Evolutionary conservation across 2,113 vertebrate species (phyloP), one percentile per base, ranked within the genome.

Genomic region (Ceuthmochares aereus): DNA sequence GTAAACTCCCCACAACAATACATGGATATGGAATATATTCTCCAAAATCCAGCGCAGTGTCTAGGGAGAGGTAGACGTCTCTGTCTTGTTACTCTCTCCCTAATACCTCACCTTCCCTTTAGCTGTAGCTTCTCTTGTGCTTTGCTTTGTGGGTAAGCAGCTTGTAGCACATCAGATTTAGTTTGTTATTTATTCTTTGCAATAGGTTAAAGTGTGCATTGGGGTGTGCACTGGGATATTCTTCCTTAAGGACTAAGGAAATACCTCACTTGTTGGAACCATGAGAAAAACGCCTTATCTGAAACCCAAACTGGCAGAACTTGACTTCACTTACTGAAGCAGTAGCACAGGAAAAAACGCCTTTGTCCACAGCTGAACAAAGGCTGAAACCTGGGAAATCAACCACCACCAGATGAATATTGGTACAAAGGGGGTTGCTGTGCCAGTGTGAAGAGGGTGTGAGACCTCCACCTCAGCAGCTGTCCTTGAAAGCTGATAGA

Each of bases 221-320:
- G 89, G 92, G 73, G 73, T 79, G 85, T 95, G 95, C 92, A 56
- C 94, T 93, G 95, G 96, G 90, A 96, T 95, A 97, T 80, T 82
- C 64, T 87, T 73, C 76, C 55, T 75, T 63, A 91, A 77, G 73
- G 72, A 93, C 37, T 37, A 85, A 32, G 49, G 21, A 89, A 70
- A 79, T 32, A 67, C 76, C 17, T 74, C 17, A 43, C 37, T 70
- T 34, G 22, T 23, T 74, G 62, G 47, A 93, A 67, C 5, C 3
- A 7, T 11, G 11, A 86, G 69, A 84, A 95, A 70, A 87, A 0
- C 11, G 9, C 47, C 26, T 69, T 52, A 43, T 26, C 72, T 58
- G 62, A 88, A 93, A 55, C 7, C 10, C 75, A 70, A 4, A 23
- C 8, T 21, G 32, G 9, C 12, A 56, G 49, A 82, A 87, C 19